phyloP scores from a whole-genome alignment of 2,797 vertebrate genomes.

The Botia kubotai region DNA sequence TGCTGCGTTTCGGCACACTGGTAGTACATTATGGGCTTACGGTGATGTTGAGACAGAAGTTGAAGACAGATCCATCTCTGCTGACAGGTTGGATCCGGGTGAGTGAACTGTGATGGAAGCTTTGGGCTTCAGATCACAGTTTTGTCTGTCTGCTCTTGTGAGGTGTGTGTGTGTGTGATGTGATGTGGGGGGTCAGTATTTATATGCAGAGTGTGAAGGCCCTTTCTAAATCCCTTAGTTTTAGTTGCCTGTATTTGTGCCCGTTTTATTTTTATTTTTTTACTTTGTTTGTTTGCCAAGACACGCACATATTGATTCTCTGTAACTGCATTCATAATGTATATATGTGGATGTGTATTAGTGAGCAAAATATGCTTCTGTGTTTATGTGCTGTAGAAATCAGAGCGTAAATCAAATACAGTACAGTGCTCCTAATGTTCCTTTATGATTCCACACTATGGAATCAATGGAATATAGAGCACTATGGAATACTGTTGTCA shows the following conservation, averaged over 20 bases:
- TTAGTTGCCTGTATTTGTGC: too few species aligned
- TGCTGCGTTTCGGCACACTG: slow-evolving; percentile 55
- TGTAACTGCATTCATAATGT: not conserved
- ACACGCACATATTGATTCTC: slow-evolving; percentile 36
- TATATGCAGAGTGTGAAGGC: slow-evolving; percentile 15
- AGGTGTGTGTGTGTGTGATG: not conserved
- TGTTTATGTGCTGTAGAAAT: not conserved
- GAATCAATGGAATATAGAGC: not conserved
- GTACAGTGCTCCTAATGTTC: not conserved
- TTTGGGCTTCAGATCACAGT: slow-evolving; percentile 57
- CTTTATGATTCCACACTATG: not conserved
- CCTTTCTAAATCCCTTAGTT: not conserved
- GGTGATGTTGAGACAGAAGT: slow-evolving; percentile 54
- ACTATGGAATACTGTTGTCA: not conserved
- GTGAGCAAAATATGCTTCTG: not conserved
- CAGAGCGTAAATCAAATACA: not conserved
- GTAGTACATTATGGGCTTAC: slow-evolving; percentile 55
- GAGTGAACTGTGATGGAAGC: slow-evolving; percentile 61
- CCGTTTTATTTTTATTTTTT: slow-evolving; percentile 19
- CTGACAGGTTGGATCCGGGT: slow-evolving; percentile 66
- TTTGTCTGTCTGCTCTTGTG: slow-evolving; percentile 49
- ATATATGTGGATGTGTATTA: not conserved
- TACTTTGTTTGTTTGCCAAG: slow-evolving; percentile 35
- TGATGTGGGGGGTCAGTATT: slow-evolving; percentile 8
- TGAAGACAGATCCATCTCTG: slow-evolving; percentile 64